Conservation (phyloP, 2,888 invertebrate species). For the Galerucella pusilla region DNA sequence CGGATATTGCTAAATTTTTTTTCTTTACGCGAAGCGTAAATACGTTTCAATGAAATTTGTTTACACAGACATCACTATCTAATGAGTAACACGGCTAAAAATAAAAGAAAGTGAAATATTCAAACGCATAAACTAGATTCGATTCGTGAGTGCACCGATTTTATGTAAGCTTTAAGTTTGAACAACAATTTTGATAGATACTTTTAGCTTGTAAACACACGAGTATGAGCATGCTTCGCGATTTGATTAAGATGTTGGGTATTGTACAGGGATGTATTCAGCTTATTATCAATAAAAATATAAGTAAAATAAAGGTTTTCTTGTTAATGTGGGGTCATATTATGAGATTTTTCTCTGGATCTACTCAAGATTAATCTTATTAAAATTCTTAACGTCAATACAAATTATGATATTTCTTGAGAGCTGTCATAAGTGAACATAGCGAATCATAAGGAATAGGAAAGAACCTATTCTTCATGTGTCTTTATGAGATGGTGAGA, state of each 20-base stretch:
- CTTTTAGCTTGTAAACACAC: not conserved
- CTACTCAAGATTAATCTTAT: no score
- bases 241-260: not conserved
- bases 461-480: no score
- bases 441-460: no score
- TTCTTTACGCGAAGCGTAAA: conserved; percentile 6
- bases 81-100: conserved; percentile 9
- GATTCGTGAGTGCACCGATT: not conserved
- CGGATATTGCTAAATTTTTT: not conserved
- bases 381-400: no score
- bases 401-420: no score
- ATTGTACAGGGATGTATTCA: not conserved
- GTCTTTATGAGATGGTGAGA: no score
- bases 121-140: not conserved
- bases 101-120: conserved; percentile 1
- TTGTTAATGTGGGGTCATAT: no score
- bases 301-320: no score
- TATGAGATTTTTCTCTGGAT: no score
- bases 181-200: not conserved
- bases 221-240: not conserved
- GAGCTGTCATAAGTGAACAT: no score
- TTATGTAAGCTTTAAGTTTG: not conserved
- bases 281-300: not conserved
- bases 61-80: conserved; percentile 12
- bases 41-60: conserved; percentile 9